Conservation (phyloP, 2,797 vertebrate genomes). For the Steatocranus sp. region DNA sequence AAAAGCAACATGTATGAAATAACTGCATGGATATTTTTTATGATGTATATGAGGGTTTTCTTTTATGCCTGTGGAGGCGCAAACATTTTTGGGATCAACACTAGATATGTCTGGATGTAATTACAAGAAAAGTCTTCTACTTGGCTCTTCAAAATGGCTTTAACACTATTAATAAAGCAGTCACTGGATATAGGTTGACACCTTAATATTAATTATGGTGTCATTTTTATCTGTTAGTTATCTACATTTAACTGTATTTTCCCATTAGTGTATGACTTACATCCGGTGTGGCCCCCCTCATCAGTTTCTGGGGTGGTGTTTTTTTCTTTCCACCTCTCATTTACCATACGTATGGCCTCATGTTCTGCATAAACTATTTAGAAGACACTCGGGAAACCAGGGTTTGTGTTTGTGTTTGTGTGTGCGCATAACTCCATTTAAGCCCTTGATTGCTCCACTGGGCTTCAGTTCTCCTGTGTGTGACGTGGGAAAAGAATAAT, state of each 20-base stretch:
- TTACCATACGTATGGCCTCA: neutral
- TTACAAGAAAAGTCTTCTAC: neutral
- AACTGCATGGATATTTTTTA: neutral
- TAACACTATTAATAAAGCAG: neutral
- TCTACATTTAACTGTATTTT: neutral
- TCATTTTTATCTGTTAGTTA: neutral
- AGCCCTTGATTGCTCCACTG: conserved; percentile 41
- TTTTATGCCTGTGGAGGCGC: neutral
- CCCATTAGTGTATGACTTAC: neutral
- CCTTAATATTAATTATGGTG: neutral
- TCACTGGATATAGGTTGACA: neutral
- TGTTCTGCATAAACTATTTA: conserved; percentile 10
- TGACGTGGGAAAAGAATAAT: conserved; percentile 53
- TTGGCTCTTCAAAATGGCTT: neutral
- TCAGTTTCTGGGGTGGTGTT: neutral
- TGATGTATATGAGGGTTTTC: neutral
- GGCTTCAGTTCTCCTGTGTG: conserved; percentile 22
- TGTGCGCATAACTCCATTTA: conserved; percentile 9
- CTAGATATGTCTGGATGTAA: neutral
- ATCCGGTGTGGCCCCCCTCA: neutral
- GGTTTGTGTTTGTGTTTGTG: neutral
- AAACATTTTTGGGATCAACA: neutral
- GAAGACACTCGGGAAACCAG: neutral
- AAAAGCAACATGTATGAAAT: neutral
- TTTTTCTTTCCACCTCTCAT: neutral